Base-by-base conservation (phyloP, 2,797 vertebrate genomes). In the Sarcoramphus papa region DNA sequence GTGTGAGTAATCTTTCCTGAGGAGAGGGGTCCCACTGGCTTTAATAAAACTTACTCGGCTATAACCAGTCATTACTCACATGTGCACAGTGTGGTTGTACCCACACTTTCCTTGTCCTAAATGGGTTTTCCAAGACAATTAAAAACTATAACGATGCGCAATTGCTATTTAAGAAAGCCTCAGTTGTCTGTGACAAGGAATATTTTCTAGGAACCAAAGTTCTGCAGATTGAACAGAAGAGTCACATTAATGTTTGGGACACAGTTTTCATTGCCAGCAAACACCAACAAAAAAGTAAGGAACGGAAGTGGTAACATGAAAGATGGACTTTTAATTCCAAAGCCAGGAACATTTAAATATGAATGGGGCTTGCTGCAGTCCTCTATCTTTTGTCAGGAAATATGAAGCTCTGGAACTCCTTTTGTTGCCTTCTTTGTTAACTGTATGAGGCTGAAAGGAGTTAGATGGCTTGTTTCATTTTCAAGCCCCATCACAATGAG, bases 261-360 rank as follows among this genome's bases (percentile, higher is more conserved):
- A 85, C 40, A 82, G 51, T 65, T 74, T 87, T 92, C 72, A 74
- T 22, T 94, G 83, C 95, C 23, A 28, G 74, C 82, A 84, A 95
- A 76, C 67, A 91, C 51, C 76, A 96, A 97, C 69, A 97, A 97
- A 96, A 85, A 90, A 70, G 56, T 67, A 89, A 56, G 90, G 73
- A 95, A 97, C 30, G 57, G 95, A 94, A 94, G 96, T 87, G 31
- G 74, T 93, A 96, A 97, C 69, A 87, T 82, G 78, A 96, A 97
- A 95, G 85, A 96, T 95, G 84, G 63, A 95, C 94, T 93, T 92
- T 79, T 94, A 96, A 92, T 97, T 96, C 92, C 92, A 94, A 96
- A 97, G 91, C 78, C 68, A 94, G 57, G 80, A 77, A 51, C 76
- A 96, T 98, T 98, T 98, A 96, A 97, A 97, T 97, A 97, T 96